Evolutionary conservation across 2,888 invertebrate species (phyloP).

Genomic region (Auanema sp.): DNA sequence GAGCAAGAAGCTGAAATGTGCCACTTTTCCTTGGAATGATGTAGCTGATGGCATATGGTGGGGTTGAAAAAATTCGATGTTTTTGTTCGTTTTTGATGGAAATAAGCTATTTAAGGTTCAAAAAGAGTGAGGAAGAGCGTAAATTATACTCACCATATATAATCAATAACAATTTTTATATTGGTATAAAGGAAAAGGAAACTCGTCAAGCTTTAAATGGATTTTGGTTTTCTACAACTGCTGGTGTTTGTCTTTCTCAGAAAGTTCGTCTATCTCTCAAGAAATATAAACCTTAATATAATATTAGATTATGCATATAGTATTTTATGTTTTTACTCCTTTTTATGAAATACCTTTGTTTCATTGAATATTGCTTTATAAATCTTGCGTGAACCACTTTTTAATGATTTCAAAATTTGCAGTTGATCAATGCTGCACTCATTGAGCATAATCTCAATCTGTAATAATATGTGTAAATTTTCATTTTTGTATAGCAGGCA

Average conservation of each 20-base stretch:
- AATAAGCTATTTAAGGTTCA: conserved; percentile 33
- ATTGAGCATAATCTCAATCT: too few relatives aligned
- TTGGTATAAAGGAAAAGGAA: conserved; percentile 56
- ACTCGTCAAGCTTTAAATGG: conserved; percentile 54
- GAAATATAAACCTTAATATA: too few relatives aligned
- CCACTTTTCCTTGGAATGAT: conserved; percentile 52
- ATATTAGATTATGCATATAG: too few relatives aligned
- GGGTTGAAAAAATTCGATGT: not conserved
- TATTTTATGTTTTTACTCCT: too few relatives aligned
- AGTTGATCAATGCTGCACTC: too few relatives aligned
- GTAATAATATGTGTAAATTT: too few relatives aligned
- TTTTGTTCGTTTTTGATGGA: not conserved
- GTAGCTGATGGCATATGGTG: conserved; percentile 60
- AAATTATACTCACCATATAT: conserved; percentile 38
- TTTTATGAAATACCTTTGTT: too few relatives aligned
- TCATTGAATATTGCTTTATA: too few relatives aligned
- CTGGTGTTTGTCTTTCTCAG: conserved; percentile 26
- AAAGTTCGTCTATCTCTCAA: conserved; percentile 19
- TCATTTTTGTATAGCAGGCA: too few relatives aligned
- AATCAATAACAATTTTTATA: conserved; percentile 61
- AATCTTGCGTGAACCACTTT: too few relatives aligned
- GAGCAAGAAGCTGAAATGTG: conserved; percentile 48
- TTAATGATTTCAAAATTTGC: too few relatives aligned
- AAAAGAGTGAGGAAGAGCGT: conserved; percentile 43
- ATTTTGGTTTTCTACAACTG: conserved; percentile 50